A percentile compares a stretch with the other conserved stretches of the same genome.
These are phyloP conservation scores for Trogon surrucura DNA, from an alignment of 2,113 vertebrate genomes.

Conservation along the genomic window DNA sequence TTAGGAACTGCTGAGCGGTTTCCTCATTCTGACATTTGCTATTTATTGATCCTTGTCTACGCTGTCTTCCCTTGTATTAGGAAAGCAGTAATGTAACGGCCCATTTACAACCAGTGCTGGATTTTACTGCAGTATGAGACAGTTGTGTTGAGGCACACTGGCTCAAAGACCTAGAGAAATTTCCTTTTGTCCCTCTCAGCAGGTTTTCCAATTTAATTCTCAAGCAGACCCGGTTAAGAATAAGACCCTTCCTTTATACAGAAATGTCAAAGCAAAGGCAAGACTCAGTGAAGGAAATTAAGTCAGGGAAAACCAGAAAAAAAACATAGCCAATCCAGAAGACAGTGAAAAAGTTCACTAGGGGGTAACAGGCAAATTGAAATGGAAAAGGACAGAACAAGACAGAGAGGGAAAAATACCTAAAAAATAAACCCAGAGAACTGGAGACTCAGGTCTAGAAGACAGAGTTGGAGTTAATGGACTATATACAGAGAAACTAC, in stretches of 20 bases:
- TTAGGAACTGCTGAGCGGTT: neutral
- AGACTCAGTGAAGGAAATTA: neutral
- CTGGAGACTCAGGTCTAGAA: neutral
- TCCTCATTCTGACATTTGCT: neutral
- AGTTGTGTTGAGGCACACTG: neutral
- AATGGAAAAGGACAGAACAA: neutral
- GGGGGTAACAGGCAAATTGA: neutral
- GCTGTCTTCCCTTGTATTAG: neutral
- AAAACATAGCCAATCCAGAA: neutral
- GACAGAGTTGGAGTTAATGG: neutral
- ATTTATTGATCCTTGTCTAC: neutral
- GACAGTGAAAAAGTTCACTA: neutral
- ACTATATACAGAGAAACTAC: neutral
- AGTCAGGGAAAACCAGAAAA: neutral
- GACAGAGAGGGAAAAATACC: neutral
- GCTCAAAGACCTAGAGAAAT: neutral
- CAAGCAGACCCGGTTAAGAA: neutral
- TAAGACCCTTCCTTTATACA: neutral
- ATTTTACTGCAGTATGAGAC: neutral
- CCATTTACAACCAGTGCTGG: neutral
- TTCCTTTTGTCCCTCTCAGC: neutral
- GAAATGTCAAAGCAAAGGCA: neutral
- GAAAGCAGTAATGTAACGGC: neutral
- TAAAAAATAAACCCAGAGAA: neutral
- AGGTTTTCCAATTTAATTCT: neutral